These are phyloP conservation scores for Panthera uncia DNA, from an alignment of 2,113 vertebrate species.

Conservation along the genomic window DNA sequence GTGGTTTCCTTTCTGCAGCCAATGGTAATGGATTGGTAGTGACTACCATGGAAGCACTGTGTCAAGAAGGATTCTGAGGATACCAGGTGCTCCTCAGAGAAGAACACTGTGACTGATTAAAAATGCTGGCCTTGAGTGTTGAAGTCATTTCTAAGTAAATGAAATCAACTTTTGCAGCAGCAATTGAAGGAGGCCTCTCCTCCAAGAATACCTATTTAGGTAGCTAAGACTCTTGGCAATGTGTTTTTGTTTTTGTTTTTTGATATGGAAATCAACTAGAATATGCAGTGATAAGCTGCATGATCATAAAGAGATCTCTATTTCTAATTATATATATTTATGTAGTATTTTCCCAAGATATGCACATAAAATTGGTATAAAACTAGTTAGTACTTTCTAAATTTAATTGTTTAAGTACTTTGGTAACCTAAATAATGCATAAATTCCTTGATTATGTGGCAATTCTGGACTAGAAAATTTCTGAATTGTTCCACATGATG, in stretches of 20 bases:
- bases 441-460: neutral
- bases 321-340: constrained; percentile 27
- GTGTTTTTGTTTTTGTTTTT: neutral
- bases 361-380: neutral
- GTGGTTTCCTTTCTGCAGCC: neutral
- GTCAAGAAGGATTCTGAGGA: neutral
- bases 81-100: neutral
- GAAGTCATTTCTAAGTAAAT: neutral
- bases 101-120: neutral
- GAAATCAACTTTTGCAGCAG: neutral
- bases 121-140: neutral
- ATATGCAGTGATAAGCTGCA: neutral
- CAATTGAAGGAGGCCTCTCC: neutral
- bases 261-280: constrained; percentile 15
- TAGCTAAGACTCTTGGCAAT: neutral
- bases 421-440: constrained; percentile 3
- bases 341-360: constrained; percentile 13
- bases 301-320: neutral
- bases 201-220: neutral
- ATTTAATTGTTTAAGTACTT: constrained; percentile 41
- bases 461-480: neutral
- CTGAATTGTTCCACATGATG: neutral
- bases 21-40: neutral
- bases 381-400: constrained; percentile 7
- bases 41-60: neutral